Evolutionary conservation across 2,888 invertebrate genomes (phyloP).

Genomic region (Zhuqinia jingwanae): DNA sequence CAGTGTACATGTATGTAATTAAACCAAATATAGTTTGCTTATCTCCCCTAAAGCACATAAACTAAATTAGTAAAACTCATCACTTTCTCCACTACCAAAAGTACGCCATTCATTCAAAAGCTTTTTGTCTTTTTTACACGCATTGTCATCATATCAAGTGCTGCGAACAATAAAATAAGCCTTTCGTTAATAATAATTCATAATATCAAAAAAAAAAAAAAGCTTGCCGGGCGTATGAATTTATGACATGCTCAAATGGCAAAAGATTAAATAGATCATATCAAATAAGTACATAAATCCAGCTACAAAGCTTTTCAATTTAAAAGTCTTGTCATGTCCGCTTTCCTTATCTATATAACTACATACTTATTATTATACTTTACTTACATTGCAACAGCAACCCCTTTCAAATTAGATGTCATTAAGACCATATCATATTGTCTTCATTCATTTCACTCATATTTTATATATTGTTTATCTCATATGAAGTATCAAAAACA

Average conservation of each 20-base stretch:
- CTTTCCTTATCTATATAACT: background rate
- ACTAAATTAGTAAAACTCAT: slow-evolving; percentile 9
- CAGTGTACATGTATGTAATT: background rate
- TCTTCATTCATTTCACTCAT: slow-evolving; percentile 29
- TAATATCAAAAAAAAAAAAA: background rate
- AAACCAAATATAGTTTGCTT: background rate
- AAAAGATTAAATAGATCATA: slow-evolving; percentile 61
- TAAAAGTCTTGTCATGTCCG: slow-evolving; percentile 42
- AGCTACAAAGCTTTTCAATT: slow-evolving; percentile 28
- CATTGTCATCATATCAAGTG: background rate
- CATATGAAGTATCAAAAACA: background rate
- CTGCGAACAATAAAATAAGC: background rate
- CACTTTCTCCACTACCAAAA: slow-evolving; percentile 47
- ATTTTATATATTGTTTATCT: background rate
- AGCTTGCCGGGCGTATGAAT: background rate
- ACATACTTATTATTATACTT: background rate
- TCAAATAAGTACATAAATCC: slow-evolving; percentile 37
- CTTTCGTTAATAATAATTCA: background rate
- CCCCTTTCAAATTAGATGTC: slow-evolving; percentile 56
- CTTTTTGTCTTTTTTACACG: slow-evolving; percentile 3
- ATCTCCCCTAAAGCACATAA: background rate
- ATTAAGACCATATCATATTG: slow-evolving; percentile 34
- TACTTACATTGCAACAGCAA: background rate
- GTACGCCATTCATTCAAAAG: background rate
- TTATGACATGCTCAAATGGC: slow-evolving; percentile 1